phyloP scores from a whole-genome alignment of 2,888 invertebrate species.

The Ferrisia virgata region DNA sequence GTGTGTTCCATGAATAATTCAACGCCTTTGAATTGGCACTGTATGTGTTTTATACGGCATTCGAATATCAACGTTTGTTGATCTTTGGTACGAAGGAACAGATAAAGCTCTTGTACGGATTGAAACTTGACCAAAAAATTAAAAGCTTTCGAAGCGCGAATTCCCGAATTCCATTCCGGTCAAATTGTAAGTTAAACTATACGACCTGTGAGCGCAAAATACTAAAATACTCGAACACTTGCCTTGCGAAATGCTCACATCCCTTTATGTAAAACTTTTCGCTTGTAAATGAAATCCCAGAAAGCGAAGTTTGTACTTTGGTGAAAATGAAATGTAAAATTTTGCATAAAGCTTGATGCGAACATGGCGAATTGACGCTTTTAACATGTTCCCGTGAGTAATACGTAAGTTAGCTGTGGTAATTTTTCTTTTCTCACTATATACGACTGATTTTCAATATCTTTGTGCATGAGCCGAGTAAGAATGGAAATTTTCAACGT shows the following conservation, averaged over 20 bases:
- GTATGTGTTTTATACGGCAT: not conserved
- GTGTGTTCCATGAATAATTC: conserved; percentile 1
- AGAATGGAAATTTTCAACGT: not conserved
- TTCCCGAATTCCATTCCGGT: not conserved
- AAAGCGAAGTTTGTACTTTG: not conserved
- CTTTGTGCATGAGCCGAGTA: too few species aligned
- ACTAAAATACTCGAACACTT: not conserved
- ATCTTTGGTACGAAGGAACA: not conserved
- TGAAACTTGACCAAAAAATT: not conserved
- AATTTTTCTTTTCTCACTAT: not conserved
- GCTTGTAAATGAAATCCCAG: conserved; percentile 14
- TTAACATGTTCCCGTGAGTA: not conserved
- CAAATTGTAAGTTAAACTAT: not conserved
- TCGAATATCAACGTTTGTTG: not conserved
- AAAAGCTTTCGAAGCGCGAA: not conserved
- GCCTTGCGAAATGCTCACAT: not conserved
- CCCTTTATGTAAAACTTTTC: not conserved
- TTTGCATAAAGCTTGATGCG: not conserved
- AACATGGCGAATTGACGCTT: not conserved
- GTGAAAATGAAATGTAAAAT: not conserved
- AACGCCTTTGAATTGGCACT: not conserved
- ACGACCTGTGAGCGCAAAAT: not conserved
- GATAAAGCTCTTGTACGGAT: not conserved
- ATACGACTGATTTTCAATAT: not conserved
- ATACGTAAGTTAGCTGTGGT: not conserved